Evolutionary conservation across 2,888 invertebrate genomes (phyloP).

Genomic region (Harpalus rufipes): DNA sequence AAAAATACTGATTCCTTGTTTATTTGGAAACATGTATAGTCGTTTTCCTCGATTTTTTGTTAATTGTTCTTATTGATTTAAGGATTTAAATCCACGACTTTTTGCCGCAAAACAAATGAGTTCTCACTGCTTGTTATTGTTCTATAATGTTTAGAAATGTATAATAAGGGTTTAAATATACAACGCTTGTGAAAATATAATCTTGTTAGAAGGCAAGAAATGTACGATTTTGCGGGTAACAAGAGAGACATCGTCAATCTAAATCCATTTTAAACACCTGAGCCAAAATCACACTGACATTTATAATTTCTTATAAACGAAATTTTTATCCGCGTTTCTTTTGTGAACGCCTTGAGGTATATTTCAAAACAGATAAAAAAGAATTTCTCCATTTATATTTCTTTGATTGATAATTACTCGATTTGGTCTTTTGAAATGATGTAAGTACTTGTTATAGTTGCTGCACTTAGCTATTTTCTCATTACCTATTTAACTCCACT

Average conservation of each 20-base stretch:
- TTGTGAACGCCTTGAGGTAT: constrained; percentile 2
- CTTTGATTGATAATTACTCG: too few relatives aligned
- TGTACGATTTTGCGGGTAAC: constrained; percentile 24
- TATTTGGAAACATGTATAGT: too few relatives aligned
- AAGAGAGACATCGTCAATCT: constrained; percentile 15
- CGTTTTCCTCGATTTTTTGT: too few relatives aligned
- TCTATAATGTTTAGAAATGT: not conserved
- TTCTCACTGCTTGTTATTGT: not conserved
- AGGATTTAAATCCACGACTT: not conserved
- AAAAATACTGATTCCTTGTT: too few relatives aligned
- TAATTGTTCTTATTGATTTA: too few relatives aligned
- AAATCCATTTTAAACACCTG: constrained; percentile 23
- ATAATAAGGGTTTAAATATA: constrained; percentile 3
- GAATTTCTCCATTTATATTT: too few relatives aligned
- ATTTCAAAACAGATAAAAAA: too few relatives aligned
- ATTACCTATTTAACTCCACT: too few relatives aligned
- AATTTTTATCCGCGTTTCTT: constrained; percentile 12
- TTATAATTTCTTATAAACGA: constrained; percentile 22
- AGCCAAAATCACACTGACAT: constrained; percentile 38
- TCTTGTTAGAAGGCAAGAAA: constrained; percentile 33
- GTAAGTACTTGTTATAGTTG: too few relatives aligned
- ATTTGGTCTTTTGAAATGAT: too few relatives aligned
- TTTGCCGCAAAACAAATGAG: not conserved
- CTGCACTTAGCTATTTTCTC: too few relatives aligned
- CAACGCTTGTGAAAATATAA: constrained; percentile 12